phyloP scores from a whole-genome alignment of 2,113 vertebrate genomes.

The Pycnonotus jocosus region DNA sequence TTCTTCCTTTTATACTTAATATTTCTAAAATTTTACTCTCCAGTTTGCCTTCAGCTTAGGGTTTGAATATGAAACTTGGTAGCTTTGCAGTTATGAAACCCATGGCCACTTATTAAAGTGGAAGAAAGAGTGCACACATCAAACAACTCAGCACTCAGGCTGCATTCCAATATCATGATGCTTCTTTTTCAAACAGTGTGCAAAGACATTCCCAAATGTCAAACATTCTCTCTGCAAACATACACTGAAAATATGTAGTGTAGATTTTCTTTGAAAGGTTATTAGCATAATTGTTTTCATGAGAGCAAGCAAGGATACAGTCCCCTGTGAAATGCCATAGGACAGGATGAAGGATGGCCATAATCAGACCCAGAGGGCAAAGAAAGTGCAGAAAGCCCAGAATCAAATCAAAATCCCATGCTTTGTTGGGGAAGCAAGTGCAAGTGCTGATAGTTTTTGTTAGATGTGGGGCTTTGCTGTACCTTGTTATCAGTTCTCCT shows the following conservation, averaged over 20 bases:
- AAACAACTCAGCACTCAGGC: not conserved
- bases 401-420: not conserved
- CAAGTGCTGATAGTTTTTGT: not conserved
- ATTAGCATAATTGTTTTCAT: not conserved
- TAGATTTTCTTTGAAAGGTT: not conserved
- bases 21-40: not conserved
- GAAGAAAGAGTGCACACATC: not conserved
- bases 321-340: not conserved
- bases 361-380: not conserved
- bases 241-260: not conserved
- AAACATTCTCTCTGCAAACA: not conserved
- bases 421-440: not conserved
- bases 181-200: not conserved
- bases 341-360: not conserved
- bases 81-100: not conserved
- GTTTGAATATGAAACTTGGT: not conserved
- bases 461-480: not conserved
- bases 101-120: not conserved
- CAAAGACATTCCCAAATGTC: not conserved
- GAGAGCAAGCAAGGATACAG: not conserved
- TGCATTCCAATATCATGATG: not conserved
- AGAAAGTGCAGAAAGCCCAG: not conserved
- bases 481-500: not conserved
- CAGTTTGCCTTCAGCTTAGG: not conserved
- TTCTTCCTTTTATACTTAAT: not conserved